A percentile compares a stretch with the other conserved stretches of the same genome.
Conservation (phyloP, 2,888 invertebrate genomes). For the Cantharis rufa region DNA sequence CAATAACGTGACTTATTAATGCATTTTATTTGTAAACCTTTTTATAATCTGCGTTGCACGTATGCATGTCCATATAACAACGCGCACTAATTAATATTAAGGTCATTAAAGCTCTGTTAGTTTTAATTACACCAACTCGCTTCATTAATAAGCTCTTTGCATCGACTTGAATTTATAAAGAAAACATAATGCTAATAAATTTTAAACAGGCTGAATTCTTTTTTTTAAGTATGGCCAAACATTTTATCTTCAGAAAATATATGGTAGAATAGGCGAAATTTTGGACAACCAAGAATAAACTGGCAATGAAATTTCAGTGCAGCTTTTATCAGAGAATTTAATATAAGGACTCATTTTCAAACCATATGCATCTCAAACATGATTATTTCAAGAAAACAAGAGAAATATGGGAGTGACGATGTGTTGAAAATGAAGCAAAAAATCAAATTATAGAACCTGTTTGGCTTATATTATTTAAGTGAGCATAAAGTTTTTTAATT, state of each 20-base stretch:
- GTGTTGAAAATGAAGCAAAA: neutral
- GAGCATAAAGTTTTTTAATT: neutral
- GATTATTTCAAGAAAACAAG: neutral
- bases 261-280: too few relatives aligned
- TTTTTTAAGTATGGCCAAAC: too few relatives aligned
- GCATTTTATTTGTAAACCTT: neutral
- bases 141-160: neutral
- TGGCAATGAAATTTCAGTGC: too few relatives aligned
- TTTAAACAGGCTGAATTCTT: neutral
- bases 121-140: neutral
- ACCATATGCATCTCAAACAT: too few relatives aligned
- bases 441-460: neutral
- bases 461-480: neutral
- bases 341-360: too few relatives aligned
- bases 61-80: neutral
- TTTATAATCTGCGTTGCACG: neutral
- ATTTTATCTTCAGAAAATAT: too few relatives aligned
- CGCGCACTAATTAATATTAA: neutral
- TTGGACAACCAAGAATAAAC: too few relatives aligned
- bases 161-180: neutral
- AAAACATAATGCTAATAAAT: neutral
- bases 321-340: too few relatives aligned
- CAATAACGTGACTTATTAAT: neutral
- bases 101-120: neutral
- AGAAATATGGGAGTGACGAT: neutral